Conservation (phyloP, 2,888 invertebrate genomes). For the Drosophila kuntzei region DNA sequence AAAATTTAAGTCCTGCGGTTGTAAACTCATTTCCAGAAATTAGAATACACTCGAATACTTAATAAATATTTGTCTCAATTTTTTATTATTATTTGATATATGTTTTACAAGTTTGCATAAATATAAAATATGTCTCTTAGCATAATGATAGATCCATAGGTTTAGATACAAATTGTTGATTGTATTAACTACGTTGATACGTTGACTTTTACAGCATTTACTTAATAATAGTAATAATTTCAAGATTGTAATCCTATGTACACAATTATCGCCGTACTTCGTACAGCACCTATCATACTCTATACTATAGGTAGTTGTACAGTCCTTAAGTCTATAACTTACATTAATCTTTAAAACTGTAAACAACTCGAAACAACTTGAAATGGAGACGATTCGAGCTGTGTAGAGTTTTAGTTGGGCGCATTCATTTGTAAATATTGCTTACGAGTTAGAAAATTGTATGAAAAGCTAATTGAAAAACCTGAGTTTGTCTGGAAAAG, state of each 20-base stretch:
- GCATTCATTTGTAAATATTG: constrained; percentile 50
- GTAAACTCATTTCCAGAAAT: not conserved
- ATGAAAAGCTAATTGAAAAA: constrained; percentile 56
- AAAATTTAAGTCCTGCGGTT: constrained; percentile 48
- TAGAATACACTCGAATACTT: constrained; percentile 21
- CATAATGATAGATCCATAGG: constrained; percentile 33
- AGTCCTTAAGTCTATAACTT: constrained; percentile 20
- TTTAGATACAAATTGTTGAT: constrained; percentile 45
- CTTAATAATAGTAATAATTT: constrained; percentile 29
- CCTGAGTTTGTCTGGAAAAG: constrained; percentile 72
- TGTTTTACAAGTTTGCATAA: constrained; percentile 45
- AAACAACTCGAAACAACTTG: constrained; percentile 41
- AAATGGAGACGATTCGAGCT: constrained; percentile 44
- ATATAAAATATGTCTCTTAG: constrained; percentile 64
- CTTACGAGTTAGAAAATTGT: constrained; percentile 55
- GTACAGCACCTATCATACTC: constrained; percentile 72
- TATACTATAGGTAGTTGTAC: constrained; percentile 49
- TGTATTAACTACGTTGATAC: constrained; percentile 65
- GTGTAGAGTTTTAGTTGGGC: constrained; percentile 51
- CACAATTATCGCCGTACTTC: constrained; percentile 73
- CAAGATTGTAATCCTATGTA: constrained; percentile 45
- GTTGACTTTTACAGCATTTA: constrained; percentile 61
- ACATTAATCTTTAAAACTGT: constrained; percentile 51
- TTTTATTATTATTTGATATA: constrained; percentile 50
- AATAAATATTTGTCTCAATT: constrained; percentile 64